A percentile compares a stretch with the other conserved stretches of the same genome.
These are phyloP conservation scores for Hemaris fuciformis DNA, from an alignment of 2,888 invertebrate genomes.

Conservation along the genomic window DNA sequence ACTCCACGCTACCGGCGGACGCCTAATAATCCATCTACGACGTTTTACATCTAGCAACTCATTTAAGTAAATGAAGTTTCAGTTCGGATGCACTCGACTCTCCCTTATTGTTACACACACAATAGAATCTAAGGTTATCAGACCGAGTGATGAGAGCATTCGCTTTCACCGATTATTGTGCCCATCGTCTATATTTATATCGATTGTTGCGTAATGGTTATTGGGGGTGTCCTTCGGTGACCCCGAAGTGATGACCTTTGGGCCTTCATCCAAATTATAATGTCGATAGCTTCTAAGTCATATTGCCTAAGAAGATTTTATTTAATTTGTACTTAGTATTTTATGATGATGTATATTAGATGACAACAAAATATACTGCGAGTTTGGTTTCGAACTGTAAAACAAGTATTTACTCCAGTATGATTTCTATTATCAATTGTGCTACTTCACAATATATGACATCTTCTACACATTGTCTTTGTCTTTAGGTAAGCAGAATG, in stretches of 20 bases:
- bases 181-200: constrained; percentile 56
- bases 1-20: constrained; percentile 62
- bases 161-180: constrained; percentile 74
- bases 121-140: constrained; percentile 73
- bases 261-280: not conserved
- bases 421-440: not conserved
- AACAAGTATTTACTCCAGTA: too few relatives aligned
- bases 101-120: constrained; percentile 66
- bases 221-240: constrained; percentile 17
- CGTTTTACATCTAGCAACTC: constrained; percentile 62
- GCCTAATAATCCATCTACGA: constrained; percentile 63
- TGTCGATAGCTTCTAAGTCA: too few relatives aligned
- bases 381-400: not conserved
- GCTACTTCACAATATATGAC: not conserved
- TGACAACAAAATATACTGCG: too few relatives aligned
- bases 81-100: constrained; percentile 59
- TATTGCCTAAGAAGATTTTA: too few relatives aligned
- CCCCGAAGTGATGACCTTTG: not conserved
- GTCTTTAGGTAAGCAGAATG: constrained; percentile 24
- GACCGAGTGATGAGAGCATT: constrained; percentile 75
- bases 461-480: constrained; percentile 25
- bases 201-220: constrained; percentile 51
- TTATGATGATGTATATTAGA: too few relatives aligned
- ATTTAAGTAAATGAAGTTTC: constrained; percentile 76
- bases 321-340: too few relatives aligned